Conservation (phyloP, 92 coral and sea anemone genomes). For the Meandrina meandrites region DNA sequence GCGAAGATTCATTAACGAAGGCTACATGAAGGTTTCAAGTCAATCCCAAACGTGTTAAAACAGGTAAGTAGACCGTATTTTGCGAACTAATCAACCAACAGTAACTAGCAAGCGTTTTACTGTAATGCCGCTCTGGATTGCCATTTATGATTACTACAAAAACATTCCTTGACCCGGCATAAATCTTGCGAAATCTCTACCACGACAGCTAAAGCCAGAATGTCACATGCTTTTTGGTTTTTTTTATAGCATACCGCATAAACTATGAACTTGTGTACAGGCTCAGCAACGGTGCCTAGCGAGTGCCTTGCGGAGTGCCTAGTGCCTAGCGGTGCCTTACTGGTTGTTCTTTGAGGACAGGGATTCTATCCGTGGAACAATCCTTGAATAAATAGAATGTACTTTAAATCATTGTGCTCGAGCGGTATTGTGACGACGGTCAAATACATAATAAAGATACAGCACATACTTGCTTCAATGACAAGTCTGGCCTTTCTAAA, state of each 20-base stretch:
- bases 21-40: neutral
- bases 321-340: too few species aligned
- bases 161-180: neutral
- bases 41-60: neutral
- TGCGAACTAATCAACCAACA: neutral
- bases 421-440: neutral
- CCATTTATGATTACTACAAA: neutral
- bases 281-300: too few species aligned
- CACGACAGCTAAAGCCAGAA: neutral
- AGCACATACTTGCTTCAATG: neutral
- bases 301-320: too few species aligned
- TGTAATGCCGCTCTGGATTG: neutral
- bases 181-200: neutral
- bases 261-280: neutral
- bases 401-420: neutral
- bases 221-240: neutral
- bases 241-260: neutral
- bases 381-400: neutral
- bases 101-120: neutral
- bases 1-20: neutral
- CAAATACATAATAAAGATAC: too few species aligned
- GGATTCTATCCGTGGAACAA: neutral
- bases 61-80: neutral
- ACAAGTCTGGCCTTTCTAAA: neutral
- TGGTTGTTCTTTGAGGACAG: neutral